phyloP scores from a whole-genome alignment of 2,113 vertebrate genomes.

The Poecilia latipinna region DNA sequence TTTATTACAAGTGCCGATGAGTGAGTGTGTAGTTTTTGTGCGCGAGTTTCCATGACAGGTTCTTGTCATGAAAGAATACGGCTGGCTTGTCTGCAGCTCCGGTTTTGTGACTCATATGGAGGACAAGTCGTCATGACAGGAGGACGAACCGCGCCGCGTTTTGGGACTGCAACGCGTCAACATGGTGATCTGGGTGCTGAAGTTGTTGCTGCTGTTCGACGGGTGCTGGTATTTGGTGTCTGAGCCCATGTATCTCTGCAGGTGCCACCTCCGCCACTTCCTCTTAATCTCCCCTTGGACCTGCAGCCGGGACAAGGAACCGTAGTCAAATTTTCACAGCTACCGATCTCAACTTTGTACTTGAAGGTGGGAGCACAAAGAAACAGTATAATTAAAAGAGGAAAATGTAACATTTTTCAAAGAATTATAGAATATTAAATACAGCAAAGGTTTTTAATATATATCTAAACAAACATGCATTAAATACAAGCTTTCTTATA shows the following conservation, averaged over 20 bases:
- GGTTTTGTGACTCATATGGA: constrained; percentile 52
- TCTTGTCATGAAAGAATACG: constrained; percentile 14
- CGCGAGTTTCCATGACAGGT: background rate
- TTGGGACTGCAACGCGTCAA: constrained; percentile 97
- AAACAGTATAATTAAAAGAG: too few relatives aligned
- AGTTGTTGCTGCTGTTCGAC: constrained; percentile 95
- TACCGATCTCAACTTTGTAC: too few relatives aligned
- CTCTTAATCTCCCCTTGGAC: constrained; percentile 98
- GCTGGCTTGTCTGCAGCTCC: background rate
- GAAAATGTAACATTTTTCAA: too few relatives aligned
- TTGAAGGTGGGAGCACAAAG: too few relatives aligned
- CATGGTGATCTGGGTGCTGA: constrained; percentile 97
- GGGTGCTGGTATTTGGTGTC: constrained; percentile 97
- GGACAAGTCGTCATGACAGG: constrained; percentile 74
- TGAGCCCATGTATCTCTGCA: constrained; percentile 94
- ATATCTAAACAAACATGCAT: too few relatives aligned
- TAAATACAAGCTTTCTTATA: too few relatives aligned
- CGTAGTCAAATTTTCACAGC: background rate
- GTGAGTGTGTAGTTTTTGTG: background rate
- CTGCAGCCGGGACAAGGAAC: constrained; percentile 60
- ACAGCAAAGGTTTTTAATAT: too few relatives aligned
- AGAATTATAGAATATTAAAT: too few relatives aligned
- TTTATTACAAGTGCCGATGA: background rate
- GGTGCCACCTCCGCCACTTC: constrained; percentile 98
- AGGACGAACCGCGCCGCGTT: constrained; percentile 78